phyloP scores from a whole-genome alignment of 2,888 invertebrate genomes.

The Xiphydria camelus region DNA sequence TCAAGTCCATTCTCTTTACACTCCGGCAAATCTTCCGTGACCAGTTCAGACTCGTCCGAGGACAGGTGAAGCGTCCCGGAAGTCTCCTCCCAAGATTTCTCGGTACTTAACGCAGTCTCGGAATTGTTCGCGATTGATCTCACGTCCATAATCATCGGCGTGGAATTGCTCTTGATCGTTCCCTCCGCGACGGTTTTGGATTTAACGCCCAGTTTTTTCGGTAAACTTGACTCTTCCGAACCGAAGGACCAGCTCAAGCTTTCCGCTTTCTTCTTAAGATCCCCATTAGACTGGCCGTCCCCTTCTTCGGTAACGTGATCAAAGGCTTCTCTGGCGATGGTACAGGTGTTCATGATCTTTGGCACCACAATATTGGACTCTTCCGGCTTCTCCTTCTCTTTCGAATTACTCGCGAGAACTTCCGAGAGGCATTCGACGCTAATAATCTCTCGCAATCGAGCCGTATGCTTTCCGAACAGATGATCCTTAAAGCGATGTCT shows the following conservation, averaged over 20 bases:
- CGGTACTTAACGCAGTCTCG: no score
- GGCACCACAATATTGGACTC: constrained; percentile 26
- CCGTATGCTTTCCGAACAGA: constrained; percentile 29
- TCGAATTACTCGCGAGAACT: no score
- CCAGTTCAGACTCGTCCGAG: no score
- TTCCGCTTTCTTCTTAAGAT: constrained; percentile 1
- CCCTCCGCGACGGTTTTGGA: not conserved
- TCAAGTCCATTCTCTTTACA: no score
- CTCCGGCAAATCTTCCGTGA: no score
- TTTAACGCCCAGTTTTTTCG: not conserved
- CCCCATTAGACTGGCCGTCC: constrained; percentile 8
- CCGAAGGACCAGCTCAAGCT: constrained; percentile 10
- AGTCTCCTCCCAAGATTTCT: no score
- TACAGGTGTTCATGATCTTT: constrained; percentile 40
- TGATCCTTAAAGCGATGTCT: constrained; percentile 30
- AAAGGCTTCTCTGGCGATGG: constrained; percentile 40
- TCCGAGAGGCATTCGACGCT: no score
- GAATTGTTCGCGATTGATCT: constrained; percentile 29
- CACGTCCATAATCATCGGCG: constrained; percentile 32
- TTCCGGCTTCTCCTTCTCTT: constrained; percentile 4
- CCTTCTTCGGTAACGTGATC: constrained; percentile 26
- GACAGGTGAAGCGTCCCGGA: no score
- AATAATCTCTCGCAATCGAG: constrained; percentile 28
- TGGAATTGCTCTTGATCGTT: not conserved
- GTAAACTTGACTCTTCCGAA: not conserved